These are phyloP conservation scores for Trachops cirrhosus DNA, from an alignment of 2,797 vertebrate genomes.

Conservation along the genomic window DNA sequence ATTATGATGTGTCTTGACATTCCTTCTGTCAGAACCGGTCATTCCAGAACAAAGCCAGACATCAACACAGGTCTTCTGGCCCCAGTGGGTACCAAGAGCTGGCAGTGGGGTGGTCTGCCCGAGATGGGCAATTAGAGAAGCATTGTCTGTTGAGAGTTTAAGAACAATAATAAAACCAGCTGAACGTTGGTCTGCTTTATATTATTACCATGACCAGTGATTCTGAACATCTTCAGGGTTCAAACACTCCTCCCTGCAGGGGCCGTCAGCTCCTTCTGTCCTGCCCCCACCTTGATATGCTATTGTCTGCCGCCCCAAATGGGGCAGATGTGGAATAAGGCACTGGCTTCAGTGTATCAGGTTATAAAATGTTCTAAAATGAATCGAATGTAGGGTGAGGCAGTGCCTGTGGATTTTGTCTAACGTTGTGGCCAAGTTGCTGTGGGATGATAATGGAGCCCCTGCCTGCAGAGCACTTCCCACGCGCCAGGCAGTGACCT, in stretches of 20 bases:
- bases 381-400: background rate
- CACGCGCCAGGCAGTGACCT: background rate
- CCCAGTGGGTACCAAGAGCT: background rate
- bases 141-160: background rate
- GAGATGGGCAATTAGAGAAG: background rate
- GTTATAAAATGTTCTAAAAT: background rate
- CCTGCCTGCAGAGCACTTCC: background rate
- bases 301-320: background rate
- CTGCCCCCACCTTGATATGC: background rate
- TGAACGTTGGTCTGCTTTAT: background rate
- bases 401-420: background rate
- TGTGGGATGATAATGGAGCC: background rate
- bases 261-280: background rate
- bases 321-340: background rate
- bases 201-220: background rate
- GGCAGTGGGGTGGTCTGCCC: background rate
- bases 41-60: conserved; percentile 40
- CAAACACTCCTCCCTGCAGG: background rate
- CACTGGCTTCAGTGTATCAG: background rate
- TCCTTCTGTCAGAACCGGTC: conserved; percentile 26
- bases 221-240: background rate
- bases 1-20: background rate
- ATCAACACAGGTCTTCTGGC: background rate
- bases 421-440: background rate
- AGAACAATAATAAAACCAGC: background rate